Evolutionary conservation across 2,888 invertebrate species (phyloP).

Genomic region (Luperina testacea): DNA sequence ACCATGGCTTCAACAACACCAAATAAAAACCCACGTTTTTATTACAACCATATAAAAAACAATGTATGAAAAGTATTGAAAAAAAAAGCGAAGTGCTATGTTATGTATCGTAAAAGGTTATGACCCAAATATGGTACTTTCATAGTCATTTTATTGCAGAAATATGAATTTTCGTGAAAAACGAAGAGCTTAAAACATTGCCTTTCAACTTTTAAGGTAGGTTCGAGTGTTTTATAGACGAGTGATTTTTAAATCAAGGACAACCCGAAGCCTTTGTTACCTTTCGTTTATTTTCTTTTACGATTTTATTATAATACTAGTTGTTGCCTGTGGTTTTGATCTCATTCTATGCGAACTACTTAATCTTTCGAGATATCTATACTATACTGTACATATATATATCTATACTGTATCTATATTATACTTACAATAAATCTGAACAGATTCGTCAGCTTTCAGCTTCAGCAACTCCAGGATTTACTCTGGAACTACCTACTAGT

Average conservation of each 20-base stretch:
- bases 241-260: slow-evolving; percentile 15
- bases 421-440: too few species aligned
- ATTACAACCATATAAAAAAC: slow-evolving; percentile 55
- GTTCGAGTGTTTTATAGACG: slow-evolving; percentile 2
- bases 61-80: slow-evolving; percentile 54
- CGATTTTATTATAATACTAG: not conserved
- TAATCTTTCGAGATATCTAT: too few species aligned
- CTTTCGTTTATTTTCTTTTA: not conserved
- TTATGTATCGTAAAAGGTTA: slow-evolving; percentile 63
- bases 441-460: too few species aligned
- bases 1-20: slow-evolving; percentile 9
- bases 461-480: too few species aligned
- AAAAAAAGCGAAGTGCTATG: slow-evolving; percentile 50
- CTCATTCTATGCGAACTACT: too few species aligned
- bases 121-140: slow-evolving; percentile 55
- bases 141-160: slow-evolving; percentile 51
- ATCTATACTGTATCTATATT: too few species aligned
- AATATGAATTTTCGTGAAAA: slow-evolving; percentile 41
- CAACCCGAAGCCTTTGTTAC: not conserved
- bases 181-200: slow-evolving; percentile 26
- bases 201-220: slow-evolving; percentile 21
- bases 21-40: slow-evolving; percentile 53
- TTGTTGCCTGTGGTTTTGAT: too few species aligned
- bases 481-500: too few species aligned
- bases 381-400: too few species aligned